Percentiles rank a stretch among this genome's conserved stretches.
Conservation (phyloP, 2,113 vertebrate species). For the Entomyzon cyanotis region DNA sequence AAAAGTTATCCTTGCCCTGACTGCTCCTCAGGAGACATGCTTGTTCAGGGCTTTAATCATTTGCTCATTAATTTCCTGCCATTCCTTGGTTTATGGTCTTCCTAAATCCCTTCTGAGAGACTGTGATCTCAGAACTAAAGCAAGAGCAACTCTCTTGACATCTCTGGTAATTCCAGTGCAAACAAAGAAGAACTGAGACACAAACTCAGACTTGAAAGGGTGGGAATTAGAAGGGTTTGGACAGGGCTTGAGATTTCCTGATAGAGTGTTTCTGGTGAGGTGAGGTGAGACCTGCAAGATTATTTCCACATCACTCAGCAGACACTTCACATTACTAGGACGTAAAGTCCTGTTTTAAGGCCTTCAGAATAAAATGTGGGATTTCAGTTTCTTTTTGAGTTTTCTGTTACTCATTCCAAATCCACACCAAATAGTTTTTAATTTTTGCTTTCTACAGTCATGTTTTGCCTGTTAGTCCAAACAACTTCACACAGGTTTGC, state of each 20-base stretch:
- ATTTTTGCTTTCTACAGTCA: neutral
- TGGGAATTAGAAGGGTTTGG: neutral
- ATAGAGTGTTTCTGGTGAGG: neutral
- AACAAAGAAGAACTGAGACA: neutral
- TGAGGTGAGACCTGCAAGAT: neutral
- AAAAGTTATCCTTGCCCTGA: neutral
- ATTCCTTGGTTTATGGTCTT: neutral
- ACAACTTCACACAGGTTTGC: neutral
- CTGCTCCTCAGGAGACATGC: neutral
- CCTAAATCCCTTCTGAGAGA: neutral
- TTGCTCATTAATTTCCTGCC: neutral
- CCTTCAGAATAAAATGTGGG: neutral
- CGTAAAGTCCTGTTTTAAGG: neutral
- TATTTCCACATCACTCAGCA: neutral
- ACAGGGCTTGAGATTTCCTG: neutral
- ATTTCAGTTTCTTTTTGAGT: neutral
- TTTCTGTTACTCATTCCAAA: neutral
- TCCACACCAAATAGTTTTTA: neutral
- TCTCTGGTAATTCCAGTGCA: neutral
- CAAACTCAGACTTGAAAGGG: neutral
- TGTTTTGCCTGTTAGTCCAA: neutral
- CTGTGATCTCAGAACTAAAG: neutral
- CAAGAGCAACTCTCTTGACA: neutral
- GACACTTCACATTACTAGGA: neutral
- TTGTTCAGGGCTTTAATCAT: neutral